Evolutionary conservation across 2,888 invertebrate species (phyloP).

Genomic region (Antheraea assamensis): DNA sequence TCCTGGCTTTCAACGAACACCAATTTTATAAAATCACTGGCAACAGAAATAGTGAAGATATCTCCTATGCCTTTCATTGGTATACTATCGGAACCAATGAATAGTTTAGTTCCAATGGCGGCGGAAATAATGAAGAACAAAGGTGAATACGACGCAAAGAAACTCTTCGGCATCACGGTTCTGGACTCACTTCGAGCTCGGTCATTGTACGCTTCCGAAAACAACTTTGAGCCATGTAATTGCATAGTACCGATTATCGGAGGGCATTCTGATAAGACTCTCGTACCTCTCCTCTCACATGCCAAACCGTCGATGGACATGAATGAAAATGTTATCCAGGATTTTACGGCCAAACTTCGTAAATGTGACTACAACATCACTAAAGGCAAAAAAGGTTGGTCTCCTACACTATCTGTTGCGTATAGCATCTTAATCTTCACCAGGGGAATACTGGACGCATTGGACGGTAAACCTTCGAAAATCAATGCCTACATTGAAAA

Average conservation of each 20-base stretch:
- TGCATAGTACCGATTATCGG: slow-evolving; percentile 89
- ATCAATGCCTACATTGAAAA: slow-evolving; percentile 63
- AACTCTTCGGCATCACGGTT: slow-evolving; percentile 88
- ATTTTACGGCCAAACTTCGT: slow-evolving; percentile 69
- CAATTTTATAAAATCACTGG: slow-evolving; percentile 57
- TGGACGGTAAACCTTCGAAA: slow-evolving; percentile 47
- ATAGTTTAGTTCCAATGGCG: slow-evolving; percentile 69
- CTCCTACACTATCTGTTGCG: slow-evolving; percentile 84
- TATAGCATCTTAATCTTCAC: slow-evolving; percentile 84
- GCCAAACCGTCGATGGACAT: slow-evolving; percentile 79
- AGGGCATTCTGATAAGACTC: slow-evolving; percentile 88
- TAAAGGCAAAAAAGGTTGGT: slow-evolving; percentile 83
- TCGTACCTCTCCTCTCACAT: slow-evolving; percentile 89
- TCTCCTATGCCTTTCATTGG: slow-evolving; percentile 65
- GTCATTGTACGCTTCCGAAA: slow-evolving; percentile 86
- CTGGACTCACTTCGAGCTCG: slow-evolving; percentile 88
- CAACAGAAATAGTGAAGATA: slow-evolving; percentile 50
- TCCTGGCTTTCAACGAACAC: slow-evolving; percentile 81
- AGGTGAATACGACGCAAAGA: slow-evolving; percentile 82
- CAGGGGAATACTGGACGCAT: slow-evolving; percentile 77
- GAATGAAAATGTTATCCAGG: slow-evolving; percentile 64
- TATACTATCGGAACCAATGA: slow-evolving; percentile 73
- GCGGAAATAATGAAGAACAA: slow-evolving; percentile 64
- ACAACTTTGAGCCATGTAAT: slow-evolving; percentile 83
- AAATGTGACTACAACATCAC: slow-evolving; percentile 84